Percentiles rank a stretch among this genome's conserved stretches.
These are phyloP conservation scores for Trididemnum miniatum DNA, from an alignment of 23 tunicate species.

Conservation along the genomic window DNA sequence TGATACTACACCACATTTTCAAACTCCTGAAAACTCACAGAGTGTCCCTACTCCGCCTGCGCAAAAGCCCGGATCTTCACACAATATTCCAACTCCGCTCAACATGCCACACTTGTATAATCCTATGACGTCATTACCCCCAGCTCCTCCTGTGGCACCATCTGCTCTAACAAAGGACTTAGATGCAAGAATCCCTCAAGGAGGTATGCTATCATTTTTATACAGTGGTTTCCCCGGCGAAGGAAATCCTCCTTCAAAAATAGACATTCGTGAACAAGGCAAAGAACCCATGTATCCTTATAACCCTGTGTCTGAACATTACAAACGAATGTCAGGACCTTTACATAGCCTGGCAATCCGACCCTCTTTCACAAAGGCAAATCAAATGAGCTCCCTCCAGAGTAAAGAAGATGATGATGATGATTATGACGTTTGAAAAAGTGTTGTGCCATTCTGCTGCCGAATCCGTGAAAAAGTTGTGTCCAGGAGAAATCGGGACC, in stretches of 20 bases:
- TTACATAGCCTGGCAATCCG: background rate
- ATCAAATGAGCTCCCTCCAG: background rate
- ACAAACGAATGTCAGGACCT: conserved; percentile 1
- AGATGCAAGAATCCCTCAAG: conserved; percentile 27
- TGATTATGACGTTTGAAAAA: conserved; percentile 41
- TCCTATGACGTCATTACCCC: conserved; percentile 4
- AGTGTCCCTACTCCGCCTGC: background rate
- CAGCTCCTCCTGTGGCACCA: background rate
- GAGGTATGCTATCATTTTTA: conserved; percentile 63
- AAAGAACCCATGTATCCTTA: conserved; percentile 25
- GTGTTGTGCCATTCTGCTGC: too few species aligned
- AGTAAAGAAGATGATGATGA: conserved; percentile 20
- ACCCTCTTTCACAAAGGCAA: background rate
- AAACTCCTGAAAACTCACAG: background rate
- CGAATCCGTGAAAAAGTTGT: too few species aligned
- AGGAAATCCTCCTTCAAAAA: background rate
- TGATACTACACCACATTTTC: background rate
- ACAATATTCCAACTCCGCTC: conserved; percentile 18
- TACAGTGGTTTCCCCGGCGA: conserved; percentile 54
- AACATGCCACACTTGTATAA: conserved; percentile 38
- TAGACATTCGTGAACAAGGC: too few species aligned
- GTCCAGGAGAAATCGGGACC: too few species aligned
- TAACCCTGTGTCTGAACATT: conserved; percentile 38
- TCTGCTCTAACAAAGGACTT: background rate
- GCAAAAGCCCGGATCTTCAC: conserved; percentile 6